Conservation (phyloP, 2,888 invertebrate genomes). For the Entomobrya multifasciata region DNA sequence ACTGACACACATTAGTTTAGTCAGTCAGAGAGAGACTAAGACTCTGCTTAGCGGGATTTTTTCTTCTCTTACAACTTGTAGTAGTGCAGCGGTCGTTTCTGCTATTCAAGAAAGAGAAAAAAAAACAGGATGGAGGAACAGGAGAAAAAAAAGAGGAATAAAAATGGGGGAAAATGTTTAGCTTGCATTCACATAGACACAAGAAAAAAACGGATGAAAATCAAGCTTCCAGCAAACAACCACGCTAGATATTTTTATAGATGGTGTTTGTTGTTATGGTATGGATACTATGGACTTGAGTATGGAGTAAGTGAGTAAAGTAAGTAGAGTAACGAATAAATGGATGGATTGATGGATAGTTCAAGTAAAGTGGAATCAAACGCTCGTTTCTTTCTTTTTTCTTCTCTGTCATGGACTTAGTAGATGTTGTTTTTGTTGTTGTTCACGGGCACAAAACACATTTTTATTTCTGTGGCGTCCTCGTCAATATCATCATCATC, state of each 20-base stretch:
- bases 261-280: conserved; percentile 8
- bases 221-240: neutral
- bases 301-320: conserved; percentile 29
- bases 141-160: conserved; percentile 27
- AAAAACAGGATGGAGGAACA: conserved; percentile 23
- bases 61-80: conserved; percentile 1
- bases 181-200: conserved; percentile 21
- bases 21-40: conserved; percentile 38
- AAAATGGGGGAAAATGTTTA: conserved; percentile 34
- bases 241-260: conserved; percentile 25
- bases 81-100: neutral
- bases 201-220: neutral
- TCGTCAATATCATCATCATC: conserved; percentile 9
- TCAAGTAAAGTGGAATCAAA: conserved; percentile 68
- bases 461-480: conserved; percentile 28
- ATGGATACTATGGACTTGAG: conserved; percentile 40
- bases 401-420: neutral
- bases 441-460: conserved; percentile 10
- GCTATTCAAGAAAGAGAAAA: conserved; percentile 23
- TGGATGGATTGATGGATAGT: conserved; percentile 71
- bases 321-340: conserved; percentile 56
- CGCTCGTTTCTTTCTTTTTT: conserved; percentile 41
- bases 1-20: conserved; percentile 71
- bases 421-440: conserved; percentile 28
- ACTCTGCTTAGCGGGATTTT: conserved; percentile 17